phyloP scores from a whole-genome alignment of 2,797 vertebrate species.

The Chanos chanos region DNA sequence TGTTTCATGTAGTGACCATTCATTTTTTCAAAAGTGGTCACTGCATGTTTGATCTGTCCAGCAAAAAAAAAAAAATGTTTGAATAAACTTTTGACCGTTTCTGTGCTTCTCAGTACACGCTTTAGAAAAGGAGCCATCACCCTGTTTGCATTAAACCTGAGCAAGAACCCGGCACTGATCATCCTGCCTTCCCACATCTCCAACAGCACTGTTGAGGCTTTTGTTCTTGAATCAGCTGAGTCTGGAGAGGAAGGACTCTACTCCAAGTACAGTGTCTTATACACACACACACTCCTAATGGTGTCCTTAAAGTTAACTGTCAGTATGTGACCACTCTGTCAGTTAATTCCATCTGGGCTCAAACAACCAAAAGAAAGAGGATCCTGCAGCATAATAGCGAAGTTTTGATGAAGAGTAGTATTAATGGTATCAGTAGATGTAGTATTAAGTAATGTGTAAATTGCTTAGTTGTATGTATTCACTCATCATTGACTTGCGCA shows the following conservation, averaged over 20 bases:
- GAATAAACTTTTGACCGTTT: neutral
- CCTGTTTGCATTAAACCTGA: constrained; percentile 83
- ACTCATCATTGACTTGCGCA: too few relatives aligned
- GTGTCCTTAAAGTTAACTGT: neutral
- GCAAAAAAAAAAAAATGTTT: too few relatives aligned
- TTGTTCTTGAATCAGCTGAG: constrained; percentile 74
- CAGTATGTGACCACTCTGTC: neutral
- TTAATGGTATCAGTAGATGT: too few relatives aligned
- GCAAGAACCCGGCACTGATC: constrained; percentile 61
- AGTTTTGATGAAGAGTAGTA: too few relatives aligned
- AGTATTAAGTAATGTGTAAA: too few relatives aligned
- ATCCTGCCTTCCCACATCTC: constrained; percentile 58
- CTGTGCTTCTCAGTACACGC: constrained; percentile 52
- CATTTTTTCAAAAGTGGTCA: too few relatives aligned
- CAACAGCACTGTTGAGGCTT: constrained; percentile 76
- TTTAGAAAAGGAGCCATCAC: constrained; percentile 81
- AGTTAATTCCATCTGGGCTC: too few relatives aligned
- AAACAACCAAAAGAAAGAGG: too few relatives aligned
- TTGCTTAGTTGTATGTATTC: too few relatives aligned
- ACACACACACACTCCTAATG: neutral
- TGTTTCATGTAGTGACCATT: too few relatives aligned
- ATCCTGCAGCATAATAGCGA: too few relatives aligned
- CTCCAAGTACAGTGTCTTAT: constrained; percentile 73
- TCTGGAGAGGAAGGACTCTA: constrained; percentile 69
- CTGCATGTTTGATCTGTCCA: too few relatives aligned